Conservation (phyloP, 2,797 vertebrate genomes). For the Manis pentadactyla region DNA sequence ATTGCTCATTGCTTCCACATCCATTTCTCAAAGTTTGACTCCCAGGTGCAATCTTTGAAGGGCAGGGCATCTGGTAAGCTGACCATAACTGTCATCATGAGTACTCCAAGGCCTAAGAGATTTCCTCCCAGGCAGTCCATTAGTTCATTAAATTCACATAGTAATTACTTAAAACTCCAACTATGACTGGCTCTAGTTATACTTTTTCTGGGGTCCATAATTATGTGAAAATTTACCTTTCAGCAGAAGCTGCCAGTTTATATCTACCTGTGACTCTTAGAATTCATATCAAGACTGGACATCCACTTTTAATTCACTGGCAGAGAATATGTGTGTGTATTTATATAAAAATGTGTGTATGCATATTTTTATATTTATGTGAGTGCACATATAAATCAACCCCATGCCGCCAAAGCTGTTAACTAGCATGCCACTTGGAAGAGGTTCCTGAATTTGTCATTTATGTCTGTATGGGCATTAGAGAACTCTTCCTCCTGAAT, state of each 20-base stretch:
- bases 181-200: background rate
- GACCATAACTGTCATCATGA: background rate
- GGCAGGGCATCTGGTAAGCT: accelerated
- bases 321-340: background rate
- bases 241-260: background rate
- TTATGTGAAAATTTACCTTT: background rate
- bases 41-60: background rate
- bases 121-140: background rate
- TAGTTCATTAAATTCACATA: background rate
- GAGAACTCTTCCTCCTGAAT: background rate
- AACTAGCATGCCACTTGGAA: background rate
- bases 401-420: background rate
- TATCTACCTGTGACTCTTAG: background rate
- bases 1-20: background rate
- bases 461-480: background rate
- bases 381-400: background rate
- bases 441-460: background rate
- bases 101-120: no score
- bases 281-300: background rate
- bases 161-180: background rate
- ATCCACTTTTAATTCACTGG: background rate
- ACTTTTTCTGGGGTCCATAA: background rate
- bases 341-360: background rate
- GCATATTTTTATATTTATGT: background rate
- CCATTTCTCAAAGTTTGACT: background rate